Evolutionary conservation across 2,797 vertebrate genomes (phyloP), one percentile per base, ranked within the genome.

Genomic region (Gymnodraco acuticeps): DNA sequence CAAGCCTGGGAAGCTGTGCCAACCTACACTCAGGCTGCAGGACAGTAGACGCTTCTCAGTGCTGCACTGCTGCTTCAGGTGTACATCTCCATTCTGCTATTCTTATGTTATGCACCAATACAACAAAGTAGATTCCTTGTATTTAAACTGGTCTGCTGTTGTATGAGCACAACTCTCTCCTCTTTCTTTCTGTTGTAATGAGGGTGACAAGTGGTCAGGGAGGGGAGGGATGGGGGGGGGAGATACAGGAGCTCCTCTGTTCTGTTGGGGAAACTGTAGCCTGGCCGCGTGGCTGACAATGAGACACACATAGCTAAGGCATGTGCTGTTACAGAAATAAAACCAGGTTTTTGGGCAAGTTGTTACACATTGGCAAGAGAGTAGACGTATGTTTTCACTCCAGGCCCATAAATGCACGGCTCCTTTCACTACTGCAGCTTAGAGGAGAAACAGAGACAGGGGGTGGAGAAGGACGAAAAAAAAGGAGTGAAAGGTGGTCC

Each of bases 181-280:
- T 58, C 55, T 72, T 67, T 65, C 72, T 81, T 62, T 20, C 59
- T 62, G 70, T 62, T 64, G 81, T 76, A 79, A 82, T 74, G 61
- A 73, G 84, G 52, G 55, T 73, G 75, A 84, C 73, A 73, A 81
- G 87, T 77, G 75, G 79, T 69, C 73, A 31, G 15, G 60, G 59
- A 63, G 64, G 67, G 23, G 46, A 46, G 10, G 68, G 50, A 17
- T 31, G 43, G 50, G 45, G 4, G 4, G 31, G 70, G 50, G 27
- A 48, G 27, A 74, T 63, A 92, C 86, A 91, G 88, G 78, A 83
- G 77, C 68, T 61, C 73, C 79, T 88, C 86, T 90, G 88, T 91
- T 83, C 83, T 78, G 81, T 9, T 33, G 62, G 70, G 74, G 63
- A 78, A 89, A 84, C 69, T 15, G 12, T 55, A 63, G 73, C 73